Evolutionary conservation across 2,888 invertebrate species (phyloP).

Genomic region (Sinhomidia bicolor): DNA sequence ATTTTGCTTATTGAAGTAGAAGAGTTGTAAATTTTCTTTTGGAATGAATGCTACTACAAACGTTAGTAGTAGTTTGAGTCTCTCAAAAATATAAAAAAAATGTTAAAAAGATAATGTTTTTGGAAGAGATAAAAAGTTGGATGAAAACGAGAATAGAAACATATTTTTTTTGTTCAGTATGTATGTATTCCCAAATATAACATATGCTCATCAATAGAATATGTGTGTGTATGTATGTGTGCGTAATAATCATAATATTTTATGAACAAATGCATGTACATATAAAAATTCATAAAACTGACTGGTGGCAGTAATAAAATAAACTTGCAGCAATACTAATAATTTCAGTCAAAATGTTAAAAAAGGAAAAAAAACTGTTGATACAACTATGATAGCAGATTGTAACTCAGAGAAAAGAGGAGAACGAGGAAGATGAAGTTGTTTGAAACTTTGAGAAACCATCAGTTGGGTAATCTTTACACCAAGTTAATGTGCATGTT

Average conservation of each 20-base stretch:
- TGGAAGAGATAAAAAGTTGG: neutral
- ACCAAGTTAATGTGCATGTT: neutral
- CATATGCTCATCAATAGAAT: neutral
- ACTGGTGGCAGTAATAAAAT: neutral
- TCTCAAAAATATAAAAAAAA: neutral
- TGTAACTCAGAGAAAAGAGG: neutral
- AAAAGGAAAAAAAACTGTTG: slow-evolving; percentile 5
- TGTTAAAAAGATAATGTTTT: slow-evolving; percentile 11
- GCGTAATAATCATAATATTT: too few relatives aligned
- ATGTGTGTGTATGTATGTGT: too few relatives aligned
- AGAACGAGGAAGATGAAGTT: neutral
- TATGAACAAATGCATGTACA: neutral
- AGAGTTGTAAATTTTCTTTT: slow-evolving; percentile 52
- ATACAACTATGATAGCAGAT: neutral
- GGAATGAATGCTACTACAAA: neutral
- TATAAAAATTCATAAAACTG: neutral
- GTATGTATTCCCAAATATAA: neutral
- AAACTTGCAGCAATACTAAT: neutral
- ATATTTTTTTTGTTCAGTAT: neutral
- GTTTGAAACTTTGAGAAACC: neutral
- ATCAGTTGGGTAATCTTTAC: slow-evolving; percentile 15
- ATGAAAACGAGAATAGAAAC: neutral
- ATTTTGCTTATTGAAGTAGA: slow-evolving; percentile 58
- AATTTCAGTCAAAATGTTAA: too few relatives aligned
- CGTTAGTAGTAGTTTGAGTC: too few relatives aligned